Evolutionary conservation across 92 coral and sea anemone species (phyloP).

Genomic region (Blastomussa wellsi): DNA sequence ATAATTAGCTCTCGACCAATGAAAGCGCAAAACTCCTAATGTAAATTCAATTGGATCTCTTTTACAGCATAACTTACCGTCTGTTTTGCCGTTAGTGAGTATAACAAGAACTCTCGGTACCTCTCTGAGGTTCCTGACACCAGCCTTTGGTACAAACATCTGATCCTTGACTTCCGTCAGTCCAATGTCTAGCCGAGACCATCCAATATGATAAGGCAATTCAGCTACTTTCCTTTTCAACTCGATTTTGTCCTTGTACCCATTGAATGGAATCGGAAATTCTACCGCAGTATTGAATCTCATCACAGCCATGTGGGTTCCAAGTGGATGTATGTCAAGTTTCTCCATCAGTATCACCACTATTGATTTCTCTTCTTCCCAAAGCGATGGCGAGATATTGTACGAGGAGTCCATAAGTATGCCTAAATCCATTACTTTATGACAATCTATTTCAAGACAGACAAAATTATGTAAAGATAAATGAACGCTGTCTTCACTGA

Average conservation of each 20-base stretch:
- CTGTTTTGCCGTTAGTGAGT: conserved; percentile 55
- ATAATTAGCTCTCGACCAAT: no score
- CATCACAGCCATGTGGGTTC: conserved; percentile 55
- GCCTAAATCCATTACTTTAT: conserved; percentile 54
- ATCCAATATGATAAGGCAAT: conserved; percentile 46
- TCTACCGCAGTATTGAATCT: conserved; percentile 51
- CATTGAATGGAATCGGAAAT: conserved; percentile 41
- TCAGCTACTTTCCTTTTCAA: conserved; percentile 36
- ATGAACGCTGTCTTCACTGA: no score
- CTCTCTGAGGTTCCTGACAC: conserved; percentile 25
- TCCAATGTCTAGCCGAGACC: conserved; percentile 66
- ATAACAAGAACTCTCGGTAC: conserved; percentile 60
- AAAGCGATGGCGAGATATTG: conserved; percentile 43
- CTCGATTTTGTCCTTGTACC: conserved; percentile 31
- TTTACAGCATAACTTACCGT: conserved; percentile 29
- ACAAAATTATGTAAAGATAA: background rate
- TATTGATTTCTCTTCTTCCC: conserved; percentile 54
- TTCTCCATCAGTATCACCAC: conserved; percentile 40
- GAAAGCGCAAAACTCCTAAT: background rate
- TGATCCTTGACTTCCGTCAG: conserved; percentile 35
- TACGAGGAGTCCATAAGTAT: conserved; percentile 63
- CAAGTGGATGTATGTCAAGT: conserved; percentile 47
- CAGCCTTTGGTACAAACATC: conserved; percentile 38
- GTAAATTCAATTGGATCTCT: background rate
- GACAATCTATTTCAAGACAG: conserved; percentile 15